Conservation (phyloP, 1,140 invertebrate genomes). For the Heliconius himera region DNA sequence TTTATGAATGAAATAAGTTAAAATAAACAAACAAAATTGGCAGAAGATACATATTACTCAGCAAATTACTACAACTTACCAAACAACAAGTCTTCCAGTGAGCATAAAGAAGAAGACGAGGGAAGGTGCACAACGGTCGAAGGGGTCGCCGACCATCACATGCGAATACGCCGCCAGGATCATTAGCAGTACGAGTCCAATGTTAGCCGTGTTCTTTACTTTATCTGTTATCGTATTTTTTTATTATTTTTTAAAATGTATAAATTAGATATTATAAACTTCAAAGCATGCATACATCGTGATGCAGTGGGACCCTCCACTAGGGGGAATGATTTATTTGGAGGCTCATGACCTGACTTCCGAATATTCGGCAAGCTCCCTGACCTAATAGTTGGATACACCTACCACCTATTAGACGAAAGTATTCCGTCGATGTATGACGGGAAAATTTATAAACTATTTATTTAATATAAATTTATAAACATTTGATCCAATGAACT, state of each 20-base stretch:
- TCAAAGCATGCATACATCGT: no score
- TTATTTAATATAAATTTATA: no score
- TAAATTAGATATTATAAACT: neutral
- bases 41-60: neutral
- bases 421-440: no score
- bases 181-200: slow-evolving; percentile 91
- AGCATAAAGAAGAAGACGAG: slow-evolving; percentile 98
- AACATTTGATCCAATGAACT: no score
- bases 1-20: no score
- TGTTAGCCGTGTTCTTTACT: slow-evolving; percentile 94
- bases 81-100: slow-evolving; percentile 93
- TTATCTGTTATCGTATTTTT: slow-evolving; percentile 84
- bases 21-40: neutral
- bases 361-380: no score
- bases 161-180: slow-evolving; percentile 95
- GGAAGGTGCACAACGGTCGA: slow-evolving; percentile 95
- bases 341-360: no score
- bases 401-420: no score
- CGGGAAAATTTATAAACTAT: no score
- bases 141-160: slow-evolving; percentile 94
- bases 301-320: no score
- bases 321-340: no score
- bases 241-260: neutral
- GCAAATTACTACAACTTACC: slow-evolving; percentile 63
- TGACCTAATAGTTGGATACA: no score